phyloP scores from a whole-genome alignment of 2,888 invertebrate species.

The Tillus elongatus region DNA sequence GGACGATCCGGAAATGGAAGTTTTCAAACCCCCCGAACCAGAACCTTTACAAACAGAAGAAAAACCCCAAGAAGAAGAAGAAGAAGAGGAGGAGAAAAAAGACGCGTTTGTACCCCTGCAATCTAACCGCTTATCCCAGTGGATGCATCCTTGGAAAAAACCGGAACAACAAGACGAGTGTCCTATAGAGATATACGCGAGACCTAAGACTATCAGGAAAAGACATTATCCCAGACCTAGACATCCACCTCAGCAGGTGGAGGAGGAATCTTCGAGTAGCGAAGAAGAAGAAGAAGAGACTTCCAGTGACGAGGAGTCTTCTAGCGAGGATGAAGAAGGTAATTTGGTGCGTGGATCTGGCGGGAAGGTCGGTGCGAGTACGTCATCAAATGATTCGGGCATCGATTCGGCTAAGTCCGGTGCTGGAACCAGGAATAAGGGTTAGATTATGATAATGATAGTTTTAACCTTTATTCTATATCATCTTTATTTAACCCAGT shows the following conservation, averaged over 20 bases:
- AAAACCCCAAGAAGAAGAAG: constrained; percentile 36
- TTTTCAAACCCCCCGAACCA: constrained; percentile 29
- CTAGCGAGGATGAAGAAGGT: constrained; percentile 19
- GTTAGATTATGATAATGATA: constrained; percentile 44
- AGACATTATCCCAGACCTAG: constrained; percentile 37
- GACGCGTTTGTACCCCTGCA: constrained; percentile 39
- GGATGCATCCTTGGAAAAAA: constrained; percentile 39
- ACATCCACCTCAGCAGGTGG: constrained; percentile 17
- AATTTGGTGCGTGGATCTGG: constrained; percentile 18
- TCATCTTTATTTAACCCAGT: constrained; percentile 8
- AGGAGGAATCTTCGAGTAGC: constrained; percentile 18
- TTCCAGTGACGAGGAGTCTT: constrained; percentile 24
- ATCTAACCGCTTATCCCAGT: constrained; percentile 37
- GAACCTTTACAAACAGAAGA: constrained; percentile 22
- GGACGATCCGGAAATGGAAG: constrained; percentile 36
- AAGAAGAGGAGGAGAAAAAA: constrained; percentile 38
- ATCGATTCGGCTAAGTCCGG: constrained; percentile 62
- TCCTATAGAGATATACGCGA: constrained; percentile 38
- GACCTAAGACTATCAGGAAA: constrained; percentile 38
- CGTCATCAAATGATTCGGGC: constrained; percentile 77
- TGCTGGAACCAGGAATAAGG: constrained; percentile 55
- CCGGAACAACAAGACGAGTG: constrained; percentile 38
- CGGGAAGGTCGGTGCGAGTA: constrained; percentile 49
- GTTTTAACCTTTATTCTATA: constrained; percentile 23
- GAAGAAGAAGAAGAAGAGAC: constrained; percentile 27